Percentiles rank a stretch among this genome's conserved stretches.
Conservation (phyloP, 2,113 vertebrate species). For the Mormoops blainvillei region DNA sequence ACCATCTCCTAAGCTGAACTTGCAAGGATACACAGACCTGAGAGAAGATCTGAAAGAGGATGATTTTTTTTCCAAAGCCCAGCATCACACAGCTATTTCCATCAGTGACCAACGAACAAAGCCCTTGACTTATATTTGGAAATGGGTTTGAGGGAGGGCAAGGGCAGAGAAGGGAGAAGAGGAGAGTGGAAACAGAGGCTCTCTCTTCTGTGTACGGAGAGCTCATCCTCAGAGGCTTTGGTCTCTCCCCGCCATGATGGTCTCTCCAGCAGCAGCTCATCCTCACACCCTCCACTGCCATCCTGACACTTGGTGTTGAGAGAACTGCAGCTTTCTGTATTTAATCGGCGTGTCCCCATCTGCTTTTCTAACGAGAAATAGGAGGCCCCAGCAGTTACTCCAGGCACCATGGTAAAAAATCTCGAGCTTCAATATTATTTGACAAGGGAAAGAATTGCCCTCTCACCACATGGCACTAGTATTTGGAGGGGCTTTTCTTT, state of each 20-base stretch:
- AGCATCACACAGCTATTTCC: slow-evolving; percentile 33
- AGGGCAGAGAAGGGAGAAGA: slow-evolving; percentile 5
- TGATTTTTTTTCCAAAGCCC: slow-evolving; percentile 55
- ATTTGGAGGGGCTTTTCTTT: neutral
- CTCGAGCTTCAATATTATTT: neutral
- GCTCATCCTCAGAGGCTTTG: neutral
- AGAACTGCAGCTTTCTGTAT: neutral
- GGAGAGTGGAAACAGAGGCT: neutral
- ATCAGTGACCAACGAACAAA: neutral
- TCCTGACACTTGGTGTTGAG: neutral
- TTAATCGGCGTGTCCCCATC: slow-evolving; percentile 53
- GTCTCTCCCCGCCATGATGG: neutral
- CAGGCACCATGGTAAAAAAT: neutral
- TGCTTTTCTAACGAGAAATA: slow-evolving; percentile 57
- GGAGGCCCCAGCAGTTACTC: neutral
- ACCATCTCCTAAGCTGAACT: slow-evolving; percentile 59
- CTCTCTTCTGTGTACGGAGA: neutral
- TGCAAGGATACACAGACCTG: slow-evolving; percentile 22
- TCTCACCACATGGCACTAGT: neutral
- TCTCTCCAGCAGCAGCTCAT: neutral
- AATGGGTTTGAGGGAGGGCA: neutral
- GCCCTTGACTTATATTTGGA: slow-evolving; percentile 52
- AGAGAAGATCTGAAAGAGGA: slow-evolving; percentile 61
- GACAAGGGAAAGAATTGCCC: slow-evolving; percentile 20
- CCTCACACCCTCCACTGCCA: accelerated